Base-by-base conservation (phyloP, 2,797 vertebrate genomes). In the Liparis tanakae region DNA sequence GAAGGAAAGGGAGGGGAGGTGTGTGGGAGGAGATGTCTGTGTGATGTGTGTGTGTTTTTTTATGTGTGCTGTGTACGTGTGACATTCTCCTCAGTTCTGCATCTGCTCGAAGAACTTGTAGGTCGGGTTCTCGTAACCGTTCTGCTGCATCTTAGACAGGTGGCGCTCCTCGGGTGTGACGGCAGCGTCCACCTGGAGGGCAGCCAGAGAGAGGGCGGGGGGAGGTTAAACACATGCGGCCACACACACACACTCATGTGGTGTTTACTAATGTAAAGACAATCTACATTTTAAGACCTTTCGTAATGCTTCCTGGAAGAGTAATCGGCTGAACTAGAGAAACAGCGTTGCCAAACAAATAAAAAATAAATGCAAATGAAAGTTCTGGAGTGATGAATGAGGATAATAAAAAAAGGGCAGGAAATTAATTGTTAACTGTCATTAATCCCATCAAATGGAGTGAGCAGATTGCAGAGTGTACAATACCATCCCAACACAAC, bases 31-130 rank as follows among this genome's bases (percentile, higher is more conserved):
- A 68, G 33, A 67, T 83, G 84, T 73, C 57, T 54, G 46, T 72
- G 67, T 73, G 44, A 7, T 67, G 48, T 60, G 18, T 62, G 48
- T 59, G 43, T n/a, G 53, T 44, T n/a, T 36, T 53, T 53, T 6
- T 72, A 17, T 70, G 36, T 60, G 58, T 79, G 20, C 69, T 63
- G 69, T 63, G 25, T 15, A 13, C 0, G 12, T 18, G 67, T 61
- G 80, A 77, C 62, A 60, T 71, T 78, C 76, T 80, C 90, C 89
- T 95, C 96, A 98, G 92, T 97, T 98, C 92, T 98, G 97, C 96
- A 98, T 98, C 92, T 98, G 97, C 93, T 98, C 97, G 69, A 98
- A 97, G 96, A 98, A 98, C 94, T 98, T 98, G 93, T 98, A 98
- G 67, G 97, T 98, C 44, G 97, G 97, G 62, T 98, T 98, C 91